A percentile compares a stretch with the other conserved stretches of the same genome.
Conservation (phyloP, 2,797 vertebrate genomes). For the Sciurus carolinensis region DNA sequence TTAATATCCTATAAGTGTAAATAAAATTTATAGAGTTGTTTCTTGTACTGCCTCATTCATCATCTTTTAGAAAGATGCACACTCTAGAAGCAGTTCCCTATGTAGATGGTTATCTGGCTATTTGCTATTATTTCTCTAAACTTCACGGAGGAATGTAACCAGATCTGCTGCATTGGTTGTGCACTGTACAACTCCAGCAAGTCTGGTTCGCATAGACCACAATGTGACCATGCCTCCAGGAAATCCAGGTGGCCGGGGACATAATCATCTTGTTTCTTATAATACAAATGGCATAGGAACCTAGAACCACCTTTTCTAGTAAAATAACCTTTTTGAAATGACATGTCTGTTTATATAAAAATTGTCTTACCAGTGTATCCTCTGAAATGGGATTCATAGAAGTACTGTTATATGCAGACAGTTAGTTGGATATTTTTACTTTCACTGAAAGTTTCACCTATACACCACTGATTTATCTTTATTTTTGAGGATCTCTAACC, state of each 20-base stretch:
- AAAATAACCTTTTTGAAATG: neutral
- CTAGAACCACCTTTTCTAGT: neutral
- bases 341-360: neutral
- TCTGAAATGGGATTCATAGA: neutral
- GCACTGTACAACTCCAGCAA: neutral
- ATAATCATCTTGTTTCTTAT: neutral
- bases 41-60: neutral
- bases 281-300: neutral
- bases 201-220: neutral
- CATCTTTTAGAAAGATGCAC: neutral
- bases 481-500: neutral
- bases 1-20: neutral
- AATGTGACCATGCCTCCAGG: neutral
- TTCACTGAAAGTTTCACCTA: neutral
- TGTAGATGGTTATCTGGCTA: no score
- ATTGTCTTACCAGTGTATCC: neutral
- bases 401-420: neutral
- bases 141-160: neutral
- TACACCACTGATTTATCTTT: neutral
- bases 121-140: neutral
- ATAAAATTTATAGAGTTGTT: neutral
- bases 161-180: neutral
- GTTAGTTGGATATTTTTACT: neutral
- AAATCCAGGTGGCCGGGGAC: neutral
- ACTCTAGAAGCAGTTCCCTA: neutral